Percentiles rank a stretch among this genome's conserved stretches.
phyloP scores from a whole-genome alignment of 2,113 vertebrate genomes.

The Manacus vitellinus region DNA sequence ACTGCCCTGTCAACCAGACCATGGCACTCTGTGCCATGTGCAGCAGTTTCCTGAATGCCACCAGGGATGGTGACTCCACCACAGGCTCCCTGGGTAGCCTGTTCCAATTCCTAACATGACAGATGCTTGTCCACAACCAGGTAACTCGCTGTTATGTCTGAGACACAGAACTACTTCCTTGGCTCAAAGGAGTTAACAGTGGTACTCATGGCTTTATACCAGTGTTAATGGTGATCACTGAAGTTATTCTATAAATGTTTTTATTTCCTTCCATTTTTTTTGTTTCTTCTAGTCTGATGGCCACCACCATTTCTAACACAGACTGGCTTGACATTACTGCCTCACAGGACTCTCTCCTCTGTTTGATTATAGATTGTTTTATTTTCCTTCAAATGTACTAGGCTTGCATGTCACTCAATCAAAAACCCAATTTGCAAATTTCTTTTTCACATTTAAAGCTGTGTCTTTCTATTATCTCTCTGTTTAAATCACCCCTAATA shows the following conservation, averaged over 20 bases:
- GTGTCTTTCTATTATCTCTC: neutral
- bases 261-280: neutral
- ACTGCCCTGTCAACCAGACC: neutral
- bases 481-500: neutral
- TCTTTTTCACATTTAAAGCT: neutral
- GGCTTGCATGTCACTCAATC: neutral
- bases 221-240: neutral
- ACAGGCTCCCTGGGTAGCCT: neutral
- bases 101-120: neutral
- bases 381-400: neutral
- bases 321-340: neutral
- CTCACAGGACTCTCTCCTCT: neutral
- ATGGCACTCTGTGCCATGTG: accelerated
- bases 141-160: neutral
- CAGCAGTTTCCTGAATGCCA: neutral
- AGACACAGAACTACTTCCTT: neutral
- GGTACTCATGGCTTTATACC: neutral
- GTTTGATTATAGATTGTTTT: neutral
- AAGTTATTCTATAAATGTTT: neutral
- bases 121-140: neutral
- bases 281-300: neutral
- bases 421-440: neutral
- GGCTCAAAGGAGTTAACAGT: neutral
- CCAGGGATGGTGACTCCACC: neutral
- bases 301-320: neutral